A percentile compares a stretch with the other conserved stretches of the same genome.
These are phyloP conservation scores for Epinephelus coioides DNA, from an alignment of 2,797 vertebrate genomes.

Conservation along the genomic window DNA sequence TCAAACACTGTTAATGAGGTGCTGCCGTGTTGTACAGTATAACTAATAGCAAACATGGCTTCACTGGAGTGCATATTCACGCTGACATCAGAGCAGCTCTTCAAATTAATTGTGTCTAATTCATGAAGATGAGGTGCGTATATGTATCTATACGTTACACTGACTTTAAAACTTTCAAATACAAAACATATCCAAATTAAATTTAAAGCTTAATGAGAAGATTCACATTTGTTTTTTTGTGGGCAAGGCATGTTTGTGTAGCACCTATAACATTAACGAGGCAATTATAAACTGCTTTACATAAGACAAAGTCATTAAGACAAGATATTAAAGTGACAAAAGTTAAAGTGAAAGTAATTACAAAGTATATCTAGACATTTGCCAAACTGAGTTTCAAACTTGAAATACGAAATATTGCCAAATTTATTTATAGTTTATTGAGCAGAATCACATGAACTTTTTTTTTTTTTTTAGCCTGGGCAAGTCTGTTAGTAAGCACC, in stretches of 20 bases:
- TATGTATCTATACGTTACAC: neutral
- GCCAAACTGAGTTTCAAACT: too few species aligned
- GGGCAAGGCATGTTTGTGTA: too few species aligned
- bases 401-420: too few species aligned
- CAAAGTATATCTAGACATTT: too few species aligned
- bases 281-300: neutral
- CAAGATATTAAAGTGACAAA: neutral
- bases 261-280: neutral
- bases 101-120: conserved; percentile 36
- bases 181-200: neutral
- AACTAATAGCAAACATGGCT: conserved; percentile 59
- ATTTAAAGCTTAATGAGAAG: neutral
- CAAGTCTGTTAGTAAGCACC: too few species aligned
- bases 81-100: conserved; percentile 38
- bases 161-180: neutral
- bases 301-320: neutral
- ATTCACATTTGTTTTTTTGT: neutral
- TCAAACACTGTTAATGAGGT: conserved; percentile 69
- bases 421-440: too few species aligned
- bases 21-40: conserved; percentile 45
- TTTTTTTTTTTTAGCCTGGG: too few species aligned
- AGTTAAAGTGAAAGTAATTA: neutral
- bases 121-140: neutral
- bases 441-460: too few species aligned
- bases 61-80: conserved; percentile 33